These are phyloP conservation scores for Hydriomena furcata DNA, from an alignment of 2,888 invertebrate species.

Conservation along the genomic window DNA sequence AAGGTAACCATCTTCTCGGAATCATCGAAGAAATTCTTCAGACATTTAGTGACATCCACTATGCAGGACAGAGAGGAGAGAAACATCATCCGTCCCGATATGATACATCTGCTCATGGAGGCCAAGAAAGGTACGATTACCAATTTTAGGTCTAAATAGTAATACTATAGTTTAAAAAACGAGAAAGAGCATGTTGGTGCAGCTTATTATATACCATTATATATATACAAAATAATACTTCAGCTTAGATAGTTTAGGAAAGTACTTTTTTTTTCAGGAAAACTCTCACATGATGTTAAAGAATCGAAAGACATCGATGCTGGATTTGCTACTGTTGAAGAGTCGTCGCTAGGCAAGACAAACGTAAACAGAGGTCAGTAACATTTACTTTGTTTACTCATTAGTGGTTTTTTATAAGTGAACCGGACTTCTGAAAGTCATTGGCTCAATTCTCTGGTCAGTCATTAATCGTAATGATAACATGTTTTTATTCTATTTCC, in stretches of 20 bases:
- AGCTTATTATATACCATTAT: no score
- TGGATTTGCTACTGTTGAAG: slow-evolving; percentile 70
- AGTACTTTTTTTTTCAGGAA: slow-evolving; percentile 40
- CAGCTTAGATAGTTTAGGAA: no score
- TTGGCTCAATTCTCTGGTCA: no score
- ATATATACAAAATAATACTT: no score
- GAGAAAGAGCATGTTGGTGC: no score
- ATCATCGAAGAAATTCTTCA: slow-evolving; percentile 52
- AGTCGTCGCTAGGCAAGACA: slow-evolving; percentile 61
- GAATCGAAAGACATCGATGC: slow-evolving; percentile 45
- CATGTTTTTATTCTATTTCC: slow-evolving; percentile 16
- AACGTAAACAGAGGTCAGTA: slow-evolving; percentile 49
- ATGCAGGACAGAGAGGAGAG: slow-evolving; percentile 61
- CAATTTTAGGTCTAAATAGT: no score
- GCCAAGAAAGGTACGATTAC: slow-evolving; percentile 66
- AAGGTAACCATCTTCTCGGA: slow-evolving; percentile 44
- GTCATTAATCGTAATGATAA: no score
- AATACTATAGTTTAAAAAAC: no score
- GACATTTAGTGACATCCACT: slow-evolving; percentile 53
- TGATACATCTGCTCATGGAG: slow-evolving; percentile 83
- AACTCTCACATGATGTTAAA: slow-evolving; percentile 49
- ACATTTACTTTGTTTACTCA: not conserved
- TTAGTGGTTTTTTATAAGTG: no score
- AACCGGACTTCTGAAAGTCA: no score
- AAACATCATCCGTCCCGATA: slow-evolving; percentile 70